Evolutionary conservation across 2,797 vertebrate genomes (phyloP), one percentile per base, ranked within the genome.

Genomic region (Nannoperca obscura): DNA sequence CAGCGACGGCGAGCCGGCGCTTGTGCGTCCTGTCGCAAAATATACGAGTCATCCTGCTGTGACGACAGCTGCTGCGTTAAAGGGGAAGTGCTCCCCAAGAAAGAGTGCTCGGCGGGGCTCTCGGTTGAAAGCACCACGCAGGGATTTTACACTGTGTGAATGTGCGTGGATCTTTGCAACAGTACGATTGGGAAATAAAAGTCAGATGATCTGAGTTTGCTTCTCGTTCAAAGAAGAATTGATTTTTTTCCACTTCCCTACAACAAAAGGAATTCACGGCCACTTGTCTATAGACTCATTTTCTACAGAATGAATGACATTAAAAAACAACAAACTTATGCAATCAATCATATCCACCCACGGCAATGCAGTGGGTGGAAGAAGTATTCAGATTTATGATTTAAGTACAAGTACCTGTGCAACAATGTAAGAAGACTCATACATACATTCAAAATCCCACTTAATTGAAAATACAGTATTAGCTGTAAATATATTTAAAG

Each of bases 21-120:
- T 6, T 73, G 15, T 74, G 81, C 89, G 89, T 75, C 74, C 38
- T 81, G 95, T 94, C 95, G 95, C 88, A 92, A 94, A 93, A 88
- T 64, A 81, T 20, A 77, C 61, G 76, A 87, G 82, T 82, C 82
- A 84, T 83, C 69, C 8, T 57, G 68, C 57, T 54, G 78, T 93
- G 88, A 92, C 89, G 88, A 73, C 89, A 88, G 61, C 60, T 9
- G 49, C 38, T 6, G 2, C 9, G 0, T 88, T 93, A 93, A 94
- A 94, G 90, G 86, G 77, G 76, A 83, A 85, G 83, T 50, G 69
- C 46, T 12, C 8, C 75, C 11, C 5, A 11, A 5, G 20, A 36
- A n/a, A 66, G 10, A 10, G 34, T 0, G 73, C n/a, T 47, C 3
- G 19, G n/a, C 20, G 0, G 4, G 10, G 8, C n/a, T 13, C 32